These are phyloP conservation scores for Lemur catta DNA, from an alignment of 2,797 vertebrate genomes.

Conservation along the genomic window DNA sequence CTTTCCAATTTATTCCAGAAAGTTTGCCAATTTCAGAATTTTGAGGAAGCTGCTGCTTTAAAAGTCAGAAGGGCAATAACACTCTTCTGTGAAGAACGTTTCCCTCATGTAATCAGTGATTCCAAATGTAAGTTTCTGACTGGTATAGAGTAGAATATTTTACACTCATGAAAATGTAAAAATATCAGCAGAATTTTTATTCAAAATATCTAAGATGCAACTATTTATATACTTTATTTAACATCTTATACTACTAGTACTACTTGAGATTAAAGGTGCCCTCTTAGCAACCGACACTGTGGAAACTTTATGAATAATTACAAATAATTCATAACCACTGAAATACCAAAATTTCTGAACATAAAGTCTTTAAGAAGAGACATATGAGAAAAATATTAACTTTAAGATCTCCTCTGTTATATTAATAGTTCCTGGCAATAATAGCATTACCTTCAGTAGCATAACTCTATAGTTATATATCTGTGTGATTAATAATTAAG, in stretches of 20 bases:
- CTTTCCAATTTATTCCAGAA: constrained; percentile 60
- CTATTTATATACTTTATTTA: constrained; percentile 11
- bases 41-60: neutral
- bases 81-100: neutral
- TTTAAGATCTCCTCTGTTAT: neutral
- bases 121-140: constrained; percentile 22
- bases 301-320: constrained; percentile 23
- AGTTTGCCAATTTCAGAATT: constrained; percentile 35
- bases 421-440: neutral
- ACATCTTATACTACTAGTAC: neutral
- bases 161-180: neutral
- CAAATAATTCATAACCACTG: neutral
- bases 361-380: neutral
- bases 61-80: neutral
- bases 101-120: neutral
- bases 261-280: neutral
- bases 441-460: neutral
- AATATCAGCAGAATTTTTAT: constrained; percentile 30
- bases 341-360: constrained; percentile 33
- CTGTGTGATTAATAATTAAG: neutral
- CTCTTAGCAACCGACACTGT: neutral
- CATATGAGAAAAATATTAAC: neutral
- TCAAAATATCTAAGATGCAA: neutral
- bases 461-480: neutral
- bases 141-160: neutral